Percentiles rank a stretch among this genome's conserved stretches.
Conservation (phyloP, 2,113 vertebrate species). For the Notiomystis cincta region DNA sequence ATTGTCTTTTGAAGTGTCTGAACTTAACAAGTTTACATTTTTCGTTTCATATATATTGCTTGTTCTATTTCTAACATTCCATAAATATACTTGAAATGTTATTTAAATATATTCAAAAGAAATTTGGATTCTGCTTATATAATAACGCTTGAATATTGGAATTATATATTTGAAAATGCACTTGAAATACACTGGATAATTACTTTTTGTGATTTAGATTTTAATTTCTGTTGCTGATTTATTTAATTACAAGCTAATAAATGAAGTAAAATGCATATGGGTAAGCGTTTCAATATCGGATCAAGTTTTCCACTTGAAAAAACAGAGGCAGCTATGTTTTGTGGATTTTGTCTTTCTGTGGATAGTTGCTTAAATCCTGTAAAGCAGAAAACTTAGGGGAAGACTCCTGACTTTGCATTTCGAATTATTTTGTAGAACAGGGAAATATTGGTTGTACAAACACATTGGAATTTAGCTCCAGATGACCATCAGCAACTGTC, state of each 20-base stretch:
- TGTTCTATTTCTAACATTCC: conserved; percentile 97
- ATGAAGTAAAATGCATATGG: conserved; percentile 84
- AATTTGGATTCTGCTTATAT: conserved; percentile 89
- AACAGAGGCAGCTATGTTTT: background rate
- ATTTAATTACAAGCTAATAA: conserved; percentile 99
- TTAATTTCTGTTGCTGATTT: conserved; percentile 94
- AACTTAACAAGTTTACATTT: conserved; percentile 95
- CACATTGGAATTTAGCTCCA: background rate
- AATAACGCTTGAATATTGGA: conserved; percentile 90
- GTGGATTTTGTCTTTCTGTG: background rate
- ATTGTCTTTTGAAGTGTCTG: conserved; percentile 85
- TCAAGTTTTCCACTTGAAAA: conserved; percentile 38
- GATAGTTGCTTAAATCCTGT: background rate
- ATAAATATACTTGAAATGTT: conserved; percentile 99
- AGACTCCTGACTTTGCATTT: background rate
- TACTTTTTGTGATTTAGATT: conserved; percentile 96
- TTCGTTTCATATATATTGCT: conserved; percentile 87
- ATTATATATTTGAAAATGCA: conserved; percentile 99
- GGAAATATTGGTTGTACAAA: background rate
- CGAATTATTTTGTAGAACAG: background rate
- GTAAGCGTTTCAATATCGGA: conserved; percentile 77
- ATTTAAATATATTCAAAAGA: conserved; percentile 95
- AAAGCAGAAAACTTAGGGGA: background rate
- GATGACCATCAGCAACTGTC: conserved; percentile 9
- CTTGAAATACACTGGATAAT: conserved; percentile 99